Percentiles rank a stretch among this genome's conserved stretches.
These are phyloP conservation scores for Hydrochoerus hydrochaeris DNA, from an alignment of 2,113 vertebrate genomes.

Conservation along the genomic window DNA sequence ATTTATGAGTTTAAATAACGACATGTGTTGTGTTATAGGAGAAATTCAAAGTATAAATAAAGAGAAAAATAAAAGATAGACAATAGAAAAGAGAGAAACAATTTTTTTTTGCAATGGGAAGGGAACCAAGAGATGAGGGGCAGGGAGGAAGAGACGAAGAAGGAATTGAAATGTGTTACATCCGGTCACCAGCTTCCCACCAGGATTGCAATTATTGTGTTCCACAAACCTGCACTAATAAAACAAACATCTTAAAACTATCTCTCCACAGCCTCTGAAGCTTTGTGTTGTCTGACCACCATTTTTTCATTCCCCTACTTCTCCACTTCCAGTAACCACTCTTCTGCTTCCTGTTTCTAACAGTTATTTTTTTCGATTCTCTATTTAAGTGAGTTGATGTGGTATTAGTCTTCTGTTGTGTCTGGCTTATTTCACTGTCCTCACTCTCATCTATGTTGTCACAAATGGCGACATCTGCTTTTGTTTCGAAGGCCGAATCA, in stretches of 20 bases:
- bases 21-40: not conserved
- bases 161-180: not conserved
- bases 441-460: not conserved
- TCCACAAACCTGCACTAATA: not conserved
- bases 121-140: not conserved
- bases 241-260: not conserved
- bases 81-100: not conserved
- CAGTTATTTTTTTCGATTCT: not conserved
- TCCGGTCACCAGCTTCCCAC: not conserved
- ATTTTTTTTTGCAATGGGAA: not conserved
- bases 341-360: not conserved
- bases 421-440: not conserved
- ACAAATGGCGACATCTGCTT: not conserved
- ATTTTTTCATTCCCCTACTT: not conserved
- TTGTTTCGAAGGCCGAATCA: not conserved
- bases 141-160: not conserved
- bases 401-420: not conserved
- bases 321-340: too few species aligned
- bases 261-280: not conserved
- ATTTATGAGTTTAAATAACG: not conserved
- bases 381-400: not conserved
- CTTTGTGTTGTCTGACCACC: not conserved
- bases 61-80: not conserved
- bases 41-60: not conserved
- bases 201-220: too few species aligned